phyloP scores from a whole-genome alignment of 2,888 invertebrate species.

The Molorchus minor region DNA sequence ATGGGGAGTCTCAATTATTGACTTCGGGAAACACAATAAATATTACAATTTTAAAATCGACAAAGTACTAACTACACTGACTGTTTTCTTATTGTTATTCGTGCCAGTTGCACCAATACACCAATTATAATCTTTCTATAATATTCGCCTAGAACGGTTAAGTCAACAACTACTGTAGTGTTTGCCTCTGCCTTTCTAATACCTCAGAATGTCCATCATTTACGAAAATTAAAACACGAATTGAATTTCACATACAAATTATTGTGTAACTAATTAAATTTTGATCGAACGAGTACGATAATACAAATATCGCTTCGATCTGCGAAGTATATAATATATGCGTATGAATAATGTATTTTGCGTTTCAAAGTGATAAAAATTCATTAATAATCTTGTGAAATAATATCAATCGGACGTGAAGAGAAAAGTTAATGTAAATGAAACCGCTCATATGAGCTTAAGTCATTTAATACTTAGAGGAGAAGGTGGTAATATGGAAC shows the following conservation, averaged over 20 bases:
- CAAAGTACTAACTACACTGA: too few relatives aligned
- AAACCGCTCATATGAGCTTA: neutral
- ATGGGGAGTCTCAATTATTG: too few relatives aligned
- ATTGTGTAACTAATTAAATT: constrained; percentile 13
- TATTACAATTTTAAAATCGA: too few relatives aligned
- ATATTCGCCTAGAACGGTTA: too few relatives aligned
- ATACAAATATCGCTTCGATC: constrained; percentile 10
- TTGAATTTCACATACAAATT: constrained; percentile 12
- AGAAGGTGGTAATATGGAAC: too few relatives aligned
- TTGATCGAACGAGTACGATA: constrained; percentile 14
- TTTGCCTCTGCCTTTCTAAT: too few relatives aligned
- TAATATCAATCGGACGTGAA: neutral
- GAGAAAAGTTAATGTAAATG: neutral
- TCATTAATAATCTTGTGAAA: constrained; percentile 12
- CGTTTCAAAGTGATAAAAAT: constrained; percentile 3
- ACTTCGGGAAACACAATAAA: too few relatives aligned
- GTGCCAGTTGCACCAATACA: too few relatives aligned
- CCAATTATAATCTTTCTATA: too few relatives aligned
- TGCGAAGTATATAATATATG: too few relatives aligned
- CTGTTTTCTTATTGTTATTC: too few relatives aligned
- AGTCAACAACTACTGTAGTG: too few relatives aligned
- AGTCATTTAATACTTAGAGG: neutral
- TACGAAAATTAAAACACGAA: neutral
- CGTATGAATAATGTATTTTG: constrained; percentile 20
- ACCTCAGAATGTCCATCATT: constrained; percentile 2